Conservation (phyloP, 1,140 invertebrate genomes). For the Theocolax elegans region DNA sequence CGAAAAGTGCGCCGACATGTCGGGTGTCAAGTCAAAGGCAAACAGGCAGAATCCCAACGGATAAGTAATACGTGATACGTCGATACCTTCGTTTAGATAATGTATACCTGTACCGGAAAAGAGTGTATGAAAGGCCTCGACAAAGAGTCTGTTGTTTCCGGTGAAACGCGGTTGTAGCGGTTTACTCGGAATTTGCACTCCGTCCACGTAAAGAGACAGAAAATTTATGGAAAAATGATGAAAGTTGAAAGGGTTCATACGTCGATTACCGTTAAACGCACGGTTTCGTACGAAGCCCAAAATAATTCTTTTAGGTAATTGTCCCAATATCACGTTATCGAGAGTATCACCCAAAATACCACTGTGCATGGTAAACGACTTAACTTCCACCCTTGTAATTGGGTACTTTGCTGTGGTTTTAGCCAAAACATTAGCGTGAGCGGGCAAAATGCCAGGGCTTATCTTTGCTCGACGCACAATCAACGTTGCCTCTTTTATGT, state of each 20-base stretch:
- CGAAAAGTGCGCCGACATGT: conserved; percentile 53
- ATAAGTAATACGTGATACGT: conserved; percentile 43
- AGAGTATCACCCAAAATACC: conserved; percentile 52
- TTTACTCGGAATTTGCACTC: not conserved
- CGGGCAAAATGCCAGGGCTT: conserved; percentile 16
- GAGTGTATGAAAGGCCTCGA: conserved; percentile 55
- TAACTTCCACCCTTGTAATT: conserved; percentile 57
- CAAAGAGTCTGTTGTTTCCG: conserved; percentile 17
- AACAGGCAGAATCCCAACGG: conserved; percentile 49
- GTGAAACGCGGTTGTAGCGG: not conserved
- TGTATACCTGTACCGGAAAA: conserved; percentile 58
- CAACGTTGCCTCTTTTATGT: conserved; percentile 52
- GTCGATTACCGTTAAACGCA: conserved; percentile 56
- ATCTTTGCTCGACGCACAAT: conserved; percentile 49
- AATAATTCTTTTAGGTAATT: conserved; percentile 51
- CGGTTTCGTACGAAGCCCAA: conserved; percentile 45
- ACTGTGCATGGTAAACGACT: conserved; percentile 45
- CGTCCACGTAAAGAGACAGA: not conserved
- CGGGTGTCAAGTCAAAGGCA: conserved; percentile 56
- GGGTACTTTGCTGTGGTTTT: conserved; percentile 53
- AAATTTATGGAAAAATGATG: conserved; percentile 44
- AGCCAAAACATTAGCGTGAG: conserved; percentile 28
- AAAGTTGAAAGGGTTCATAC: conserved; percentile 57
- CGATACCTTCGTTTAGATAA: conserved; percentile 50
- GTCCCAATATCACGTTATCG: conserved; percentile 54